Conservation (phyloP, 2,113 vertebrate species). For the Leptocoma aspasia region DNA sequence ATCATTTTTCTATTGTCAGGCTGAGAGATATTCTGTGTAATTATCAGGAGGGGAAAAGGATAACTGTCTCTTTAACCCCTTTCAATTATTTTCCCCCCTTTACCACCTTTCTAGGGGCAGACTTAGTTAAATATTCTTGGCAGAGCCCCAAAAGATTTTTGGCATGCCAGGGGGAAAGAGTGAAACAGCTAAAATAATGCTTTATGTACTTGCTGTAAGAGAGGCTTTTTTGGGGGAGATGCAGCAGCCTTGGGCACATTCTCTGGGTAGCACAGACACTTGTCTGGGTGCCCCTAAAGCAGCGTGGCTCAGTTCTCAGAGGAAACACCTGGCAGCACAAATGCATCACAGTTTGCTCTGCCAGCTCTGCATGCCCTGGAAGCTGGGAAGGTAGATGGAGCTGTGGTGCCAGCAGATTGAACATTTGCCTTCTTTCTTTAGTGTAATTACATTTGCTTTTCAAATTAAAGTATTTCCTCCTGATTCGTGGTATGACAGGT, state of each 20-base stretch:
- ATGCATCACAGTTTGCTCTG: neutral
- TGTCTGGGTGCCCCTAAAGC: neutral
- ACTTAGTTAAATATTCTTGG: neutral
- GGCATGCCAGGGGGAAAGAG: neutral
- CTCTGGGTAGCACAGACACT: neutral
- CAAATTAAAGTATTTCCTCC: conserved; percentile 29
- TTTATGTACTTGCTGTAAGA: neutral
- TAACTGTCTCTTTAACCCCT: neutral
- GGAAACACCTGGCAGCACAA: neutral
- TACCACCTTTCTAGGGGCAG: neutral
- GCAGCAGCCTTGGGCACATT: neutral
- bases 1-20: neutral
- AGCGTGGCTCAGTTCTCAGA: neutral
- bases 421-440: neutral
- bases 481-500: neutral
- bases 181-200: neutral
- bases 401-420: neutral
- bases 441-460: conserved; percentile 22
- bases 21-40: neutral
- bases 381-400: neutral
- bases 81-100: neutral
- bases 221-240: neutral
- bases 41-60: neutral
- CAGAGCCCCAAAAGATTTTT: neutral
- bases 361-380: neutral